Evolutionary conservation across 2,797 vertebrate genomes (phyloP).

Genomic region (Micromesistius poutassou): DNA sequence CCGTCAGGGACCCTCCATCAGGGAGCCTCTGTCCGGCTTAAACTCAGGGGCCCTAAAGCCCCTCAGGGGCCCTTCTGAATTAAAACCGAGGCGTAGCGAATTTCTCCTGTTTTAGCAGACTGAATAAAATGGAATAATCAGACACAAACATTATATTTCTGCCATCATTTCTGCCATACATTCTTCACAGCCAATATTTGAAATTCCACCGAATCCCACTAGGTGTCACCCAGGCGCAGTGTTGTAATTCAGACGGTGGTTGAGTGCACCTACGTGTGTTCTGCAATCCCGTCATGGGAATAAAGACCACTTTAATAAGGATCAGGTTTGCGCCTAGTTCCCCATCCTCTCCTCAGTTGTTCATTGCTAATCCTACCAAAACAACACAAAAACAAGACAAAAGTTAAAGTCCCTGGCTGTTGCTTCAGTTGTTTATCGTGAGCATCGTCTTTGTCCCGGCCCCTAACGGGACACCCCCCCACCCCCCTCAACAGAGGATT

Average conservation of each 20-base stretch:
- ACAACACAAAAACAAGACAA: constrained; percentile 33
- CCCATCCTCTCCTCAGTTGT: constrained; percentile 15
- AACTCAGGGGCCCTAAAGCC: not conserved
- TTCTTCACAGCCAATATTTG: not conserved
- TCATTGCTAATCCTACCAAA: constrained; percentile 20
- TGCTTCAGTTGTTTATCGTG: constrained; percentile 46
- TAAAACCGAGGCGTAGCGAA: too few relatives aligned
- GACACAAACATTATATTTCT: too few relatives aligned
- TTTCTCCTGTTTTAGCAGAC: too few relatives aligned
- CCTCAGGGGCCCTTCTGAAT: not conserved
- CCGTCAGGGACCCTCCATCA: not conserved
- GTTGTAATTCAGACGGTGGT: constrained; percentile 2
- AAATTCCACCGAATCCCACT: constrained; percentile 38
- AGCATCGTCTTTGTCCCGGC: constrained; percentile 30
- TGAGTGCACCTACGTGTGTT: not conserved
- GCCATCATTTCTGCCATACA: too few relatives aligned
- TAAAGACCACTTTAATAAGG: constrained; percentile 26
- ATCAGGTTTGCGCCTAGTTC: constrained; percentile 20
- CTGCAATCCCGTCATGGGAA: constrained; percentile 21
- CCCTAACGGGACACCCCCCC: constrained; percentile 38
- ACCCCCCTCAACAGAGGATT: constrained; percentile 24
- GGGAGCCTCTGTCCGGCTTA: not conserved
- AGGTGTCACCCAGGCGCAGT: constrained; percentile 46
- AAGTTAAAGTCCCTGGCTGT: constrained; percentile 40
- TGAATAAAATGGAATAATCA: too few relatives aligned